Base-by-base conservation (phyloP, 2,888 invertebrate species). In the Lysandra coridon region DNA sequence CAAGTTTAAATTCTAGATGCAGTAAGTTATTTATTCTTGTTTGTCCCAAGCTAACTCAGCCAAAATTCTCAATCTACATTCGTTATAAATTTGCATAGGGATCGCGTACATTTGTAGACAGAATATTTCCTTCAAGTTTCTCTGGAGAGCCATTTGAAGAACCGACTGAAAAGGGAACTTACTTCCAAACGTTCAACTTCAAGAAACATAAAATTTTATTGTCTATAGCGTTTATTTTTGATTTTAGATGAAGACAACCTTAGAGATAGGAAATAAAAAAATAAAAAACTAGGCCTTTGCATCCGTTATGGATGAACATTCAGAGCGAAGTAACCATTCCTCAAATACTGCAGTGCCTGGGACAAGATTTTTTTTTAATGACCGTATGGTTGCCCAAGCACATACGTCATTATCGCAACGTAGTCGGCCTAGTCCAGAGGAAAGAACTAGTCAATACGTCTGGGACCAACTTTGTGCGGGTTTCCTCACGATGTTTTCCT, bases 31-130 rank as follows among this genome's bases (percentile, higher is more conserved):
- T 33, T 69, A 17, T 69, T 37, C 69, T 33, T 69, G 33, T 37
- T 37, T 37, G 69, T 33, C 14, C 69, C 14, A 14, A 33, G 33
- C 33, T 69, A 37, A 69, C 14, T 69, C 14, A 69, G 33, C 14
- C 69, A 69, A 69, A 69, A 69, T 69, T 37, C 69, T 33, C 69
- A 69, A 69, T 69, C 69, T 69, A 69, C 69, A 64, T 64, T 64
- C 64, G 64, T 64, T 30, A 64, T 30, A 30, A 64, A 64, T 37
- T 69, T 69, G 33, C 69, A 69, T 69, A 69, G 69, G 69, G 69
- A 69, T 37, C 33, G 64, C 12, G 69, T 69, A 33, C 69, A 69
- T 69, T 69, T 69, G 69, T 37, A 69, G 33, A 37, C 33, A 69
- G 33, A 69, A 69, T 69, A 69, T 37, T 69, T 37, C 69, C 69